Base-by-base conservation (phyloP, 2,888 invertebrate species). In the Sesamia inferens region DNA sequence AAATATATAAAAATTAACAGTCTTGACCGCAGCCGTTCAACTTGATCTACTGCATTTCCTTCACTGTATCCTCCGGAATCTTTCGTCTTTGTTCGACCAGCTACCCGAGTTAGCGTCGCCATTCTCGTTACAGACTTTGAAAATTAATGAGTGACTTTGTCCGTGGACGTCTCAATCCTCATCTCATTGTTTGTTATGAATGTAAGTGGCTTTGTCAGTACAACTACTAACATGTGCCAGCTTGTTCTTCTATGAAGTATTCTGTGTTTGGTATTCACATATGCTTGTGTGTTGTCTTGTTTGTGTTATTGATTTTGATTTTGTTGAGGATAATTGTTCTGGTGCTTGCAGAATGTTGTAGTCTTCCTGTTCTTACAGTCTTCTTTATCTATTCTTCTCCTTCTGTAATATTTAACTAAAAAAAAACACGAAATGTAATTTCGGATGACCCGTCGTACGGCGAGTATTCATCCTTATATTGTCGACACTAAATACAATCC, bases 141-240 rank as follows among this genome's bases (percentile, higher is more conserved):
- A 94, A 94, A 95, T 94, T 94, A 95, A 95, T 94, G 94, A 86
- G 84, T 81, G 87, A 94, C 93, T 87, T 92, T 91, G 92, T 93
- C 92, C 91, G 88, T 87, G 58, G 81, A 92, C 90, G 88, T 91
- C 93, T 94, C 91, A 92, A 93, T 93, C 86, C 89, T 85, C 78
- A 68, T 74, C 81, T 78, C 84, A 85, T 89, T 90, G 89, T 90
- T 88, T 88, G 87, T 90, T 89, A 87, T 91, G 88, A 87, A 90
- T 89, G 88, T 86, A 83, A 73, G 79, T 79, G 51, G 69, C 76
- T 83, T 89, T 91, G 90, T 90, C 77, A 82, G 73, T 69, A 75
- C 71, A 79, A 83, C 85, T 88, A 83, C n/a, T n/a, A n/a, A n/a
- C 70, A 82, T 78, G 82, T 83, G 85, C 82, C 84, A 79, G 76